phyloP scores from a whole-genome alignment of 1,140 invertebrate genomes.

The Eupeodes corollae region DNA sequence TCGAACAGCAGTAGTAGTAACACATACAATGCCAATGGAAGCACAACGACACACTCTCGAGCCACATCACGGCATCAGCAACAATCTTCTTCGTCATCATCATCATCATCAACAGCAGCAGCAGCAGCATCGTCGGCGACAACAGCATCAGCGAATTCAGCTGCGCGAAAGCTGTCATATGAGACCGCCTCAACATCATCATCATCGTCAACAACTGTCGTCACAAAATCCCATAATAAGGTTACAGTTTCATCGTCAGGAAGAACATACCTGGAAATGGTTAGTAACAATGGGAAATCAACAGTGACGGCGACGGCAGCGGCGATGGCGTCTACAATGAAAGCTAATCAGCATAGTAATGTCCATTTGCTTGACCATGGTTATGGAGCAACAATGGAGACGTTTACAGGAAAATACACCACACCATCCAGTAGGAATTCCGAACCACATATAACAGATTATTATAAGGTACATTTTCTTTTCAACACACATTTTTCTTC shows the following conservation, averaged over 20 bases:
- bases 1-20: too few relatives aligned
- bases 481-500: too few relatives aligned
- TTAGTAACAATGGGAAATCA: too few relatives aligned
- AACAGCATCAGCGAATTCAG: constrained; percentile 9
- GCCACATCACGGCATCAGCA: background rate
- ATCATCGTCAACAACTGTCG: constrained; percentile 5
- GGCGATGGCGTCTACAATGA: constrained; percentile 6
- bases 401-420: constrained; percentile 38
- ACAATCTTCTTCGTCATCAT: background rate
- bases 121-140: constrained; percentile 15
- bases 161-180: constrained; percentile 5
- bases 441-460: constrained; percentile 27
- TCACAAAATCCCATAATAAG: background rate
- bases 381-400: constrained; percentile 61
- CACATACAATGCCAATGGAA: background rate
- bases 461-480: constrained; percentile 37
- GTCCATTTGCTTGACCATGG: constrained; percentile 74
- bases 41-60: background rate
- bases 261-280: too few relatives aligned
- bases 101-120: constrained; percentile 8
- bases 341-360: constrained; percentile 29
- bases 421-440: constrained; percentile 9
- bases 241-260: background rate
- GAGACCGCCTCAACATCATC: constrained; percentile 3
- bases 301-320: background rate